These are phyloP conservation scores for Coenonympha glycerion DNA, from an alignment of 2,888 invertebrate species.

Conservation along the genomic window DNA sequence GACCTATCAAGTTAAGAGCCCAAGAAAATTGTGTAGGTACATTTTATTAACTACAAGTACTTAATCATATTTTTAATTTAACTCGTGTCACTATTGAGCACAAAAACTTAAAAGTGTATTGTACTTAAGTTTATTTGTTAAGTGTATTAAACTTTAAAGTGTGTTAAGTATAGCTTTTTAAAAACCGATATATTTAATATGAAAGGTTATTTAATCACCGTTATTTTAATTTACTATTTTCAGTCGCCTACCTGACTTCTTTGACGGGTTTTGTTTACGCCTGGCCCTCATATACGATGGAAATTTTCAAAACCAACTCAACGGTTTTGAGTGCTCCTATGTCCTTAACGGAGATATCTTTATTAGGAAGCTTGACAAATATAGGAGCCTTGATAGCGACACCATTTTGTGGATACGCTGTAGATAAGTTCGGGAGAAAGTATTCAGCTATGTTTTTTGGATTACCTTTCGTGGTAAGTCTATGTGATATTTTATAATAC, in stretches of 20 bases:
- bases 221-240: slow-evolving; percentile 16
- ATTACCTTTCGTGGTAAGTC: slow-evolving; percentile 56
- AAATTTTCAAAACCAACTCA: slow-evolving; percentile 50
- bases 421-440: slow-evolving; percentile 56
- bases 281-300: slow-evolving; percentile 63
- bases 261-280: slow-evolving; percentile 56
- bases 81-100: no score
- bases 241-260: slow-evolving; percentile 53
- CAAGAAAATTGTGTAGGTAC: no score
- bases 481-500: no score
- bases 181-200: no score
- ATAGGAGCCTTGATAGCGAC: slow-evolving; percentile 52
- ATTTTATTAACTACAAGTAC: no score
- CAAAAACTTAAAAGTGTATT: no score
- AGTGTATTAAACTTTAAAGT: no score
- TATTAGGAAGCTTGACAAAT: slow-evolving; percentile 59
- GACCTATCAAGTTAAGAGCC: no score
- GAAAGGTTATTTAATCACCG: no score
- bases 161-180: no score
- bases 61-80: no score
- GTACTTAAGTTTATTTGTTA: no score
- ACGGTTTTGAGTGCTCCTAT: slow-evolving; percentile 52
- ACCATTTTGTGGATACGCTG: slow-evolving; percentile 53
- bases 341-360: slow-evolving; percentile 47
- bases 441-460: slow-evolving; percentile 59